Conservation (phyloP, 2,113 vertebrate species). For the Zosterops japonicus region DNA sequence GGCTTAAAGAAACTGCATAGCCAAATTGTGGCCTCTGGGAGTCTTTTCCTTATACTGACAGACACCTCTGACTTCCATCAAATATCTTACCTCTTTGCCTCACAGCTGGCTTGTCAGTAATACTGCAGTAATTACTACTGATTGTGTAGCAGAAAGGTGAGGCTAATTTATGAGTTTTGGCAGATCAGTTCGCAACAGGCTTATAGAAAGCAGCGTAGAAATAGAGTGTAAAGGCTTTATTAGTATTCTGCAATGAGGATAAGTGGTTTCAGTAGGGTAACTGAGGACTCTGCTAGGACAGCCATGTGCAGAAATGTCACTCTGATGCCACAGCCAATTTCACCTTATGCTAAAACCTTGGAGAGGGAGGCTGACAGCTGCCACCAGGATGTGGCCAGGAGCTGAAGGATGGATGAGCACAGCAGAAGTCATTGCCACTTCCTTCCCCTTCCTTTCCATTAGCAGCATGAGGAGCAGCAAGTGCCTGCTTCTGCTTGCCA, state of each 20-base stretch:
- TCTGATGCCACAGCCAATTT: neutral
- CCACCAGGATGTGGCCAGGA: neutral
- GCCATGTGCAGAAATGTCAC: neutral
- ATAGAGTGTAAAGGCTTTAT: neutral
- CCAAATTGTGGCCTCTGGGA: neutral
- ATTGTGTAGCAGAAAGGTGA: neutral
- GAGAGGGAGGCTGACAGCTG: neutral
- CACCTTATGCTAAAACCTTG: neutral
- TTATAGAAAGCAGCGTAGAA: neutral
- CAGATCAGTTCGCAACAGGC: neutral
- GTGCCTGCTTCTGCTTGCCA: neutral
- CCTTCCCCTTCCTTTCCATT: neutral
- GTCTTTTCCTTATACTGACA: neutral
- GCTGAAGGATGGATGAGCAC: neutral
- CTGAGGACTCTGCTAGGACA: neutral
- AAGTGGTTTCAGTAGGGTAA: neutral
- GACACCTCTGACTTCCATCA: neutral
- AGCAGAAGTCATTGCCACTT: neutral
- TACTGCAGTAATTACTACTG: constrained; percentile 7
- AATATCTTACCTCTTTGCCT: neutral
- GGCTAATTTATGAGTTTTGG: neutral
- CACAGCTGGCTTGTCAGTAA: neutral
- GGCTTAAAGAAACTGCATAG: neutral
- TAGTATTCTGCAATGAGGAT: neutral
- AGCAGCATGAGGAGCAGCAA: neutral